Percentiles rank a stretch among this genome's conserved stretches.
Conservation (phyloP, 2,113 vertebrate species). For the Anguilla rostrata region DNA sequence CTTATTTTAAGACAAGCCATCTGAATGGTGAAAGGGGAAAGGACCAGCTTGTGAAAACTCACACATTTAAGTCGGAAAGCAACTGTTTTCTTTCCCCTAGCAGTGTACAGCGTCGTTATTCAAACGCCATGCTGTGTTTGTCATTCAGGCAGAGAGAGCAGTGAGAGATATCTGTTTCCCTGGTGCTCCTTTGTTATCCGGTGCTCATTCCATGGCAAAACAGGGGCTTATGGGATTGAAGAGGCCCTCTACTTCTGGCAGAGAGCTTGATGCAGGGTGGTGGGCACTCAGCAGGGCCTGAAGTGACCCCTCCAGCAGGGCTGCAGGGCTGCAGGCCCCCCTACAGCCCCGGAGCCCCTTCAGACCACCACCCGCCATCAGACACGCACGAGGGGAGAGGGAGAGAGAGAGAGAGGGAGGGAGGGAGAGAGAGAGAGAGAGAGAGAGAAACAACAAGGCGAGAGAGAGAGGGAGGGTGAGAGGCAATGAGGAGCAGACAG, state of each 20-base stretch:
- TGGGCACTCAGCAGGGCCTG: background rate
- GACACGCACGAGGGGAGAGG: background rate
- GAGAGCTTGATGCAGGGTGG: background rate
- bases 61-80: no score
- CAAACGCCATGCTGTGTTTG: background rate
- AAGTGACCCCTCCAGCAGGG: background rate
- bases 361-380: background rate
- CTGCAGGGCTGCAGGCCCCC: background rate
- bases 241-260: background rate
- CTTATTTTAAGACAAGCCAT: background rate
- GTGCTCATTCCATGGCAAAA: background rate
- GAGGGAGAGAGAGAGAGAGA: background rate
- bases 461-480: background rate
- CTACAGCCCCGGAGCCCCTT: background rate
- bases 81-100: background rate
- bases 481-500: background rate
- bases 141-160: background rate
- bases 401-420: background rate
- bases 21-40: background rate
- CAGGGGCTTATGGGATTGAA: background rate
- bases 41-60: no score
- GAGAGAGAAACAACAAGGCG: background rate
- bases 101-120: background rate
- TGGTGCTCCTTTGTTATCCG: background rate
- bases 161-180: background rate